Evolutionary conservation across 2,797 vertebrate genomes (phyloP).

Genomic region (Jordanella pulchra): DNA sequence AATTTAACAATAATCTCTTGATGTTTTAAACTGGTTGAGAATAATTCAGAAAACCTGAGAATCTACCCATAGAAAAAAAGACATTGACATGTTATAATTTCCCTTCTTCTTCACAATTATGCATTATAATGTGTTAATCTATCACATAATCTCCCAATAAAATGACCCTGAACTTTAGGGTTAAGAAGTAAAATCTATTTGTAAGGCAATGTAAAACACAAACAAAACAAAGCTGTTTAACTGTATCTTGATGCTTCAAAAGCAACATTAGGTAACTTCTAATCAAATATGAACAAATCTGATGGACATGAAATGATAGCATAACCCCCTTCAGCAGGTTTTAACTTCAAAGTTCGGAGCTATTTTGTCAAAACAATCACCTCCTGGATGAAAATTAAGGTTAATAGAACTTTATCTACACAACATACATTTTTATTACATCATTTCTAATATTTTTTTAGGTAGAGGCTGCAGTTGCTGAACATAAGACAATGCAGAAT

Average conservation of each 20-base stretch:
- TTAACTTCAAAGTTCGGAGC: too few species aligned
- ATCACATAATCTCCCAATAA: background rate
- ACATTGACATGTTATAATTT: too few species aligned
- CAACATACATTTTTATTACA: background rate
- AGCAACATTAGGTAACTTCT: background rate
- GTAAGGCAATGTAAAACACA: background rate
- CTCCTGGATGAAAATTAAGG: too few species aligned
- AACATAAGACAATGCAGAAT: background rate
- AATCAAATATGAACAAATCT: background rate
- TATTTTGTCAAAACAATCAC: too few species aligned
- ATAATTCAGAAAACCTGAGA: background rate
- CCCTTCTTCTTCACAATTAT: background rate
- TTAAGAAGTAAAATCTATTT: too few species aligned
- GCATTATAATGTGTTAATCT: background rate
- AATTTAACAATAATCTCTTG: background rate
- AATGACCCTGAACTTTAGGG: background rate
- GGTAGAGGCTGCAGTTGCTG: background rate
- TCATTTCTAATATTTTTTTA: background rate
- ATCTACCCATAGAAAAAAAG: too few species aligned
- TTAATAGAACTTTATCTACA: background rate
- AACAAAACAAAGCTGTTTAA: background rate
- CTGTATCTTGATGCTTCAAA: background rate
- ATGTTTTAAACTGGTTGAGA: background rate
- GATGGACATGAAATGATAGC: background rate
- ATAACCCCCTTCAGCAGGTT: background rate